Evolutionary conservation across 2,797 vertebrate species (phyloP).

Genomic region (Bufotes viridis): DNA sequence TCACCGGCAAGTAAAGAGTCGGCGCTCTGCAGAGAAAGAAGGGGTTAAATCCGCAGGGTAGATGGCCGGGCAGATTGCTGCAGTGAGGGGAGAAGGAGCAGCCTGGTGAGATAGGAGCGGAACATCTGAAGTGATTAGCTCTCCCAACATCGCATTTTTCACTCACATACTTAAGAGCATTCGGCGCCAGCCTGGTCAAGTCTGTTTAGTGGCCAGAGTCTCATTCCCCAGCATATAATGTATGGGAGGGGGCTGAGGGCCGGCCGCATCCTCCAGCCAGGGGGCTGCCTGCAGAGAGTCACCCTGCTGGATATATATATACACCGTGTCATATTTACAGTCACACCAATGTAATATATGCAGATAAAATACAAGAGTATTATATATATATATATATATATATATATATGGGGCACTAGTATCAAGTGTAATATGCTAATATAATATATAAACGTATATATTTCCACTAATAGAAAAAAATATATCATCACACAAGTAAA

Average conservation of each 20-base stretch:
- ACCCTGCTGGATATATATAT: too few species aligned
- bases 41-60: slow-evolving; percentile 41
- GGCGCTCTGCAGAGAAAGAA: slow-evolving; percentile 10
- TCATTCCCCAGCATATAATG: slow-evolving; percentile 67
- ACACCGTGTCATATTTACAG: too few species aligned
- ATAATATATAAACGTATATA: too few species aligned
- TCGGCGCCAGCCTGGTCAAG: slow-evolving; percentile 76
- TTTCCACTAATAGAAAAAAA: too few species aligned
- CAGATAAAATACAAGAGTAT: too few species aligned
- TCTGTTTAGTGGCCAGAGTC: slow-evolving; percentile 71
- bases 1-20: not conserved
- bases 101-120: slow-evolving; percentile 72
- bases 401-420: too few species aligned
- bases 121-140: slow-evolving; percentile 75
- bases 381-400: too few species aligned
- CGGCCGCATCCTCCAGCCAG: slow-evolving; percentile 33
- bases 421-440: too few species aligned
- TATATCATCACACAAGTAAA: too few species aligned
- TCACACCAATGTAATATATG: too few species aligned
- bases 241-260: slow-evolving; percentile 57
- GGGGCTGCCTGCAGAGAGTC: not conserved
- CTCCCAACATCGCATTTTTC: slow-evolving; percentile 75
- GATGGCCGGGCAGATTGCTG: slow-evolving; percentile 54
- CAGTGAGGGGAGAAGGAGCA: slow-evolving; percentile 51
- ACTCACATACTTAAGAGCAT: slow-evolving; percentile 76